A percentile compares a stretch with the other conserved stretches of the same genome.
Evolutionary conservation across 2,113 vertebrate genomes (phyloP).

Genomic region (Cyprinodon variegatus): DNA sequence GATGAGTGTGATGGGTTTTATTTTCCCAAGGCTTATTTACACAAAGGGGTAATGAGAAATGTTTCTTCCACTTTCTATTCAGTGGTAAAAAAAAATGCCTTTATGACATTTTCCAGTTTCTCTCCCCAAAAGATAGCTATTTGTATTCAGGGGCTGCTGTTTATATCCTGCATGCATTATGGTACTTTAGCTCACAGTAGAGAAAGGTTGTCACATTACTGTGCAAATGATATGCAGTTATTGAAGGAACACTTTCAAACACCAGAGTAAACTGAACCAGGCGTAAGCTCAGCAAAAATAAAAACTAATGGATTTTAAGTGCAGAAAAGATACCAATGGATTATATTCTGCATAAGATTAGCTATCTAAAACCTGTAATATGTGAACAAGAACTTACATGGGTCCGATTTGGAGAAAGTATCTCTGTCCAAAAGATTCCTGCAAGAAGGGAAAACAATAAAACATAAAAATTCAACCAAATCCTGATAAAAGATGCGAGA

Average conservation of each 20-base stretch:
- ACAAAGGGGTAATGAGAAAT: constrained; percentile 48
- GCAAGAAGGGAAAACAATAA: constrained; percentile 38
- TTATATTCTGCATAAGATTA: neutral
- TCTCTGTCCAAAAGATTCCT: constrained; percentile 94
- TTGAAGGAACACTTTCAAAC: constrained; percentile 70
- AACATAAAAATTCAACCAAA: constrained; percentile 1
- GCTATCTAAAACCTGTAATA: constrained; percentile 3
- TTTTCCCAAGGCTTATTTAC: constrained; percentile 35
- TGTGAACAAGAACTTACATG: constrained; percentile 82
- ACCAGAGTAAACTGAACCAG: constrained; percentile 69
- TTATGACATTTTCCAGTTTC: constrained; percentile 28
- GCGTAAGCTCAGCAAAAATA: constrained; percentile 56
- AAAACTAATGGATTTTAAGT: constrained; percentile 29
- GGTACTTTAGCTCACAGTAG: constrained; percentile 60
- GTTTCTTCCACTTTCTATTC: constrained; percentile 29
- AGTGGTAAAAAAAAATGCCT: constrained; percentile 44
- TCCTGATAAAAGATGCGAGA: neutral
- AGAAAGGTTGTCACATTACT: constrained; percentile 75
- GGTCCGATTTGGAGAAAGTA: constrained; percentile 97
- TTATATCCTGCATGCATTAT: constrained; percentile 68
- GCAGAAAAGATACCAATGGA: constrained; percentile 6
- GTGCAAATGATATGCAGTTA: constrained; percentile 76
- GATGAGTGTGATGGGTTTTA: constrained; percentile 26
- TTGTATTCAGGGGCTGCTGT: constrained; percentile 71
- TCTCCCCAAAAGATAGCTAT: constrained; percentile 59